These are phyloP conservation scores for Petrolisthes manimaculis DNA, from an alignment of 2,888 invertebrate genomes.

Conservation along the genomic window DNA sequence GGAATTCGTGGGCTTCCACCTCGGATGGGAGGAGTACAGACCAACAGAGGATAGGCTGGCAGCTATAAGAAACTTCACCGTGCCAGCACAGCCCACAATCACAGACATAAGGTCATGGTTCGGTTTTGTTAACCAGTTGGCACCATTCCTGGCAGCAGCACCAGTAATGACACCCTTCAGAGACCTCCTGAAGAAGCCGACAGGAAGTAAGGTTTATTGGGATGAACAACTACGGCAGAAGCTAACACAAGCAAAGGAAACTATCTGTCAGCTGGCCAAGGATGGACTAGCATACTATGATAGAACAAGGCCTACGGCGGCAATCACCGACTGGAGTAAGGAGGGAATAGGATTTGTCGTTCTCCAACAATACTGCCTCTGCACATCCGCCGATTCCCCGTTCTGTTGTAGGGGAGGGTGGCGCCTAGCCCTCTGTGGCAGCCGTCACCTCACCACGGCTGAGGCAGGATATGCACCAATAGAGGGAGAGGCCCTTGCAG, in stretches of 20 bases:
- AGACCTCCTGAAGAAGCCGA: too few species aligned
- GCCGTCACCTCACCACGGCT: constrained; percentile 5
- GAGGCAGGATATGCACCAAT: constrained; percentile 13
- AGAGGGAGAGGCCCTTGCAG: constrained; percentile 29
- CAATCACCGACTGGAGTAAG: constrained; percentile 7
- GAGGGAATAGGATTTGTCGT: constrained; percentile 3
- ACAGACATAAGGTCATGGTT: too few species aligned
- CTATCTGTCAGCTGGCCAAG: constrained; percentile 24
- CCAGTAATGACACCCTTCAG: too few species aligned
- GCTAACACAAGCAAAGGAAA: neutral
- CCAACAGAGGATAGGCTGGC: too few species aligned
- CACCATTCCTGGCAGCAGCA: too few species aligned
- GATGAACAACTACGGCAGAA: neutral
- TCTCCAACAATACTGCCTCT: constrained; percentile 30
- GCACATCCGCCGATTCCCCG: neutral
- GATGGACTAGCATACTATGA: constrained; percentile 19
- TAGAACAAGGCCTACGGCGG: constrained; percentile 23
- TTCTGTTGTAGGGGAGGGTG: constrained; percentile 31
- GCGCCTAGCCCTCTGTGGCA: constrained; percentile 29
- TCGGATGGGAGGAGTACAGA: too few species aligned
- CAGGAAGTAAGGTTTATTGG: too few species aligned
- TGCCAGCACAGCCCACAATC: too few species aligned
- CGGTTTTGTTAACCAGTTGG: too few species aligned
- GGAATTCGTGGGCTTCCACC: too few species aligned
- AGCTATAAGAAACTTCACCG: too few species aligned